Percentiles rank a stretch among this genome's conserved stretches.
These are phyloP conservation scores for Pharmacophagus antenor DNA, from an alignment of 2,888 invertebrate genomes.

Conservation along the genomic window DNA sequence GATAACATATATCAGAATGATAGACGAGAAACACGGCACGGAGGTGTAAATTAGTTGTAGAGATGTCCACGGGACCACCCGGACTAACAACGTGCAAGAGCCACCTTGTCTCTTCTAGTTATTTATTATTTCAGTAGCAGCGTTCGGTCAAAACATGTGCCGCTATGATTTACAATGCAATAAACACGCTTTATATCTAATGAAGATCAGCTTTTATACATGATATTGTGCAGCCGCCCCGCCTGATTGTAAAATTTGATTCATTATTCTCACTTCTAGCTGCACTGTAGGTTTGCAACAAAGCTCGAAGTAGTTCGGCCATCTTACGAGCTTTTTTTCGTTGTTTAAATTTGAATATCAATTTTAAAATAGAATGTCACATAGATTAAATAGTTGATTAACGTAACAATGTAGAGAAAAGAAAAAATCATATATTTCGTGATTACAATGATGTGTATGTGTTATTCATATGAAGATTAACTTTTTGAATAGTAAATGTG, in stretches of 20 bases:
- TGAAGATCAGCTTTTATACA: constrained; percentile 75
- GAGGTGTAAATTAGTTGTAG: constrained; percentile 34
- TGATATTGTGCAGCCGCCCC: constrained; percentile 65
- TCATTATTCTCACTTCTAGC: constrained; percentile 40
- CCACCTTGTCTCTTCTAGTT: constrained; percentile 65
- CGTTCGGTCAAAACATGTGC: constrained; percentile 77
- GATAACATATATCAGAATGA: constrained; percentile 19
- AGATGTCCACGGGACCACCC: constrained; percentile 64
- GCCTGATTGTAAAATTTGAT: constrained; percentile 51
- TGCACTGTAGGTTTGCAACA: constrained; percentile 14
- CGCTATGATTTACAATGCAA: constrained; percentile 72
- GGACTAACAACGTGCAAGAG: constrained; percentile 59
- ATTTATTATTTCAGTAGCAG: constrained; percentile 77
- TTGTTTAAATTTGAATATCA: constrained; percentile 13
- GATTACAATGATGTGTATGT: too few species aligned
- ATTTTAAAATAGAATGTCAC: not conserved
- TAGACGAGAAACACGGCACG: constrained; percentile 8
- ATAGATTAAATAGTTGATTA: not conserved
- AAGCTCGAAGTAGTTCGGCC: constrained; percentile 9
- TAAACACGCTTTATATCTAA: constrained; percentile 76
- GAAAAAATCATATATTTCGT: not conserved
- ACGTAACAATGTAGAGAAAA: not conserved
- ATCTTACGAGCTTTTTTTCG: constrained; percentile 9
- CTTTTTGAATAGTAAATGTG: not conserved
- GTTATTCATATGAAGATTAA: not conserved